Base-by-base conservation (phyloP, 1,140 invertebrate species). In the Drosophila subobscura region DNA sequence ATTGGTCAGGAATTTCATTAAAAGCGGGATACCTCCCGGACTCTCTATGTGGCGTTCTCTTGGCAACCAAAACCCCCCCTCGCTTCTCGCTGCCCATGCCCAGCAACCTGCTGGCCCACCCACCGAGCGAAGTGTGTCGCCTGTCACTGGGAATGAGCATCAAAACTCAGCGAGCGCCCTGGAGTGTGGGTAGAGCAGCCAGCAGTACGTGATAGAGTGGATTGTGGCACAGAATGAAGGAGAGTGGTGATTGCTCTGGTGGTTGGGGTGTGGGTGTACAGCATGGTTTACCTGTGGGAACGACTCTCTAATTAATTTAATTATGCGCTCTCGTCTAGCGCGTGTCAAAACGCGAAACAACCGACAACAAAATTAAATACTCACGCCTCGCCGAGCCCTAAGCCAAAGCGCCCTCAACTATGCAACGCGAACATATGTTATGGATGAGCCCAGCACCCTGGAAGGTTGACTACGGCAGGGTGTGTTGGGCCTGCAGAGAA, bases 1-100 rank as follows among this genome's bases (percentile, higher is more conserved):
- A 86, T 81, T 81, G 83, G 78, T 74, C 74, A 88, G 81, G 81
- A 86, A 86, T 86, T 86, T 86, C 83, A 86, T 86, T 86, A 86
- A 86, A 78, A 72, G 67, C 29, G 23, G 49, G 71, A 46, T 23
- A 41, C 25, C 40, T 40, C 16, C 50, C 25, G 29, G 27, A 54
- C 16, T 41, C 59, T 54, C 44, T 22, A 42, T 51, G 41, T 74
- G 59, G 67, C 33, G 66, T 74, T 74, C 71, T 55, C 59, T 33
- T 57, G 59, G 53, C 20, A 75, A 75, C 72, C 70, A 53, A 56
- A 16, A 14, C 10, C 12, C 33, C 27, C 3, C 46, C 22, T 22
- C 22, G 14, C 47, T 29, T 56, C 29, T 10, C 7, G 27, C 23
- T 20, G 8, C 3, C 4, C 50, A 33, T 42, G 59, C 22, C 25